Percentiles rank a stretch among this genome's conserved stretches.
Evolutionary conservation across 2,888 invertebrate genomes (phyloP).

Genomic region (Cecidostiba fungosa): DNA sequence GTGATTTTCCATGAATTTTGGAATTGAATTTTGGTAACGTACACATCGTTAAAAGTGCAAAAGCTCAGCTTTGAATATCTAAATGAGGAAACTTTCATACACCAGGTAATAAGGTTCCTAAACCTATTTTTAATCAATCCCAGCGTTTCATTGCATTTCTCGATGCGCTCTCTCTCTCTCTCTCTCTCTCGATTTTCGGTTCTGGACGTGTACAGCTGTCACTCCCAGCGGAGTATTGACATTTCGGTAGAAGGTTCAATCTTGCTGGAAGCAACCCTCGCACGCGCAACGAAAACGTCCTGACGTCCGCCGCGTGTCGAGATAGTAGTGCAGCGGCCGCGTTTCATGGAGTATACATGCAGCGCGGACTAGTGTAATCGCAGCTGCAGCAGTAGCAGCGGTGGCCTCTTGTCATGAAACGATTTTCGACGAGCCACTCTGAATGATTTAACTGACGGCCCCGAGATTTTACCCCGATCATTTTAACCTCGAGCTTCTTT

Average conservation of each 20-base stretch:
- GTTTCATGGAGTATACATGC: conserved; percentile 2
- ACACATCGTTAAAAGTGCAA: too few relatives aligned
- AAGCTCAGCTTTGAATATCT: too few relatives aligned
- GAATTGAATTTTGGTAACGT: too few relatives aligned
- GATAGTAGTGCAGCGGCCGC: not conserved
- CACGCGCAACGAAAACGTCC: not conserved
- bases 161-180: not conserved
- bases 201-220: not conserved
- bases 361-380: not conserved
- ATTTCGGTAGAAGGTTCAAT: conserved; percentile 1
- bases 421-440: not conserved
- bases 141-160: not conserved
- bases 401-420: not conserved
- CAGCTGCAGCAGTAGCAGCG: not conserved
- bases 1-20: too few relatives aligned
- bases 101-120: not conserved
- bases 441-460: not conserved
- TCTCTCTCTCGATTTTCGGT: not conserved
- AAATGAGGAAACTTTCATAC: too few relatives aligned
- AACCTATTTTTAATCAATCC: not conserved
- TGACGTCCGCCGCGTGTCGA: not conserved
- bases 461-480: not conserved
- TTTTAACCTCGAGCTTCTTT: not conserved
- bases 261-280: not conserved
- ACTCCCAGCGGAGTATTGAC: conserved; percentile 6